Evolutionary conservation across 1,140 invertebrate genomes (phyloP).

Genomic region (Ectropis grisescens): DNA sequence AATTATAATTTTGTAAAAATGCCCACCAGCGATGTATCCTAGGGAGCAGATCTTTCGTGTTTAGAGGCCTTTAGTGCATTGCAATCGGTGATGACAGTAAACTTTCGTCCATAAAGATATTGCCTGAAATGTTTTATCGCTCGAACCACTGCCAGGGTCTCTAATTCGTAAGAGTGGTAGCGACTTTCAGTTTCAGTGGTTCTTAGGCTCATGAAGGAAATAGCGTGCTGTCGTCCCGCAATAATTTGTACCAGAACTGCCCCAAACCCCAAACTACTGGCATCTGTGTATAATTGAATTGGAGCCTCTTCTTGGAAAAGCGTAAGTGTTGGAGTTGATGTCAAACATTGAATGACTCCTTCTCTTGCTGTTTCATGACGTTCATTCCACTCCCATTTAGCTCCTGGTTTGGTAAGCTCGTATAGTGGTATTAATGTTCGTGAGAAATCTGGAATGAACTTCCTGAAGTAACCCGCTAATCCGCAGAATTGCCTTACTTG

Average conservation of each 20-base stretch:
- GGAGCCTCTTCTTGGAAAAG: constrained; percentile 2
- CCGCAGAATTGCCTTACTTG: constrained; percentile 5
- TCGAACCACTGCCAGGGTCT: background rate
- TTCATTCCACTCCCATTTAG: constrained; percentile 15
- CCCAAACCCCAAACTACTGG: background rate
- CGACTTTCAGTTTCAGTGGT: background rate
- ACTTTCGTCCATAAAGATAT: background rate
- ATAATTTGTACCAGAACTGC: background rate
- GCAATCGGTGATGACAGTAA: background rate
- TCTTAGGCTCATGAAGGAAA: background rate
- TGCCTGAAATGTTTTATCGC: background rate
- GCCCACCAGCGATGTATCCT: background rate
- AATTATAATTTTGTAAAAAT: background rate
- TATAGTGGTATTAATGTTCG: constrained; percentile 7
- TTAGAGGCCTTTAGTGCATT: background rate
- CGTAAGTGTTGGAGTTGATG: background rate
- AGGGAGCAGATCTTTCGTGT: background rate
- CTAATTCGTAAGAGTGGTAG: background rate
- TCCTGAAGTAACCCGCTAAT: background rate
- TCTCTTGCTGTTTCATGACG: constrained; percentile 7
- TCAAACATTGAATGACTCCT: background rate
- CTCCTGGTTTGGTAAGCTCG: constrained; percentile 7
- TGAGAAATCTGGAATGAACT: background rate
- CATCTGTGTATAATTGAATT: background rate
- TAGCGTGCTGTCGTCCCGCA: background rate